A percentile compares a stretch with the other conserved stretches of the same genome.
These are phyloP conservation scores for Calephelis virginiensis DNA, from an alignment of 1,140 invertebrate species.

Conservation along the genomic window DNA sequence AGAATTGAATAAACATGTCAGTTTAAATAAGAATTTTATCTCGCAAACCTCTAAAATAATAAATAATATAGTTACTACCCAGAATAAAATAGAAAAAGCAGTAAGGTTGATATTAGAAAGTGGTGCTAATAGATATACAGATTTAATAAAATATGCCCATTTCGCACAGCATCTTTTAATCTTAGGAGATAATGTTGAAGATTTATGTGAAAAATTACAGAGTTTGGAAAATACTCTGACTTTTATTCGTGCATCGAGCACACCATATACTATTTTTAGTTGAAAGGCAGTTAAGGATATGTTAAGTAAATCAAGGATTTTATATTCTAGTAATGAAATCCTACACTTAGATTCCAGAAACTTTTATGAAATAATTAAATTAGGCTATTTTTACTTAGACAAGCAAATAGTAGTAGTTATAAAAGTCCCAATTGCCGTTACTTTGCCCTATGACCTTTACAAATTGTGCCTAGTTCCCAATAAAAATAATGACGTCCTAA, in stretches of 20 bases:
- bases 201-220: conserved; percentile 21
- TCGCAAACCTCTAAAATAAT: background rate
- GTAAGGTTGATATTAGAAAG: background rate
- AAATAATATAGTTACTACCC: background rate
- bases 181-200: conserved; percentile 34
- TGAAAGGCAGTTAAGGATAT: conserved; percentile 24
- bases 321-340: background rate
- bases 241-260: conserved; percentile 33
- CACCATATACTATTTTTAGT: conserved; percentile 33
- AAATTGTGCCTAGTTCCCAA: conserved; percentile 1
- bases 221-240: conserved; percentile 35
- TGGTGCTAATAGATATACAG: conserved; percentile 1
- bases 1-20: conserved; percentile 19
- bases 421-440: conserved; percentile 24
- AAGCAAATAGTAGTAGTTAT: conserved; percentile 27
- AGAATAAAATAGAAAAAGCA: background rate
- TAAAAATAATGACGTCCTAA: conserved; percentile 17
- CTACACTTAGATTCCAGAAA: conserved; percentile 4
- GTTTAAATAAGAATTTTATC: background rate
- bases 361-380: conserved; percentile 29
- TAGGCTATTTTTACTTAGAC: conserved; percentile 29
- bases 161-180: conserved; percentile 33
- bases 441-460: conserved; percentile 12
- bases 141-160: conserved; percentile 31
- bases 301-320: conserved; percentile 27